These are phyloP conservation scores for Cerceris ruficornis DNA, from an alignment of 2,888 invertebrate genomes.

Conservation along the genomic window DNA sequence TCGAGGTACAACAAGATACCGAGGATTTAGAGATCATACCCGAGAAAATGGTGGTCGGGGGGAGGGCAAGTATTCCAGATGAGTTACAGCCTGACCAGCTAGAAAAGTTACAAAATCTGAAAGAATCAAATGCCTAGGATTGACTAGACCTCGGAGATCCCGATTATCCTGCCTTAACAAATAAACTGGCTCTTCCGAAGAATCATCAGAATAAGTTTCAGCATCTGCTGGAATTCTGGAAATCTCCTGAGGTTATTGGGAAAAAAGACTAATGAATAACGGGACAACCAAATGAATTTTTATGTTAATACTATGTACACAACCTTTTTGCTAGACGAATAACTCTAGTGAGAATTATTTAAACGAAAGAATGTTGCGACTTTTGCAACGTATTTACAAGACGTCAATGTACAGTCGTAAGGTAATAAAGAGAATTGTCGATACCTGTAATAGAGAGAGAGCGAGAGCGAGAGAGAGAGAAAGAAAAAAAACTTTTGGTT, in stretches of 20 bases:
- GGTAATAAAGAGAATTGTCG: slow-evolving; percentile 76
- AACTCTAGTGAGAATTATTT: slow-evolving; percentile 65
- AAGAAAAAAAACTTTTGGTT: slow-evolving; percentile 56
- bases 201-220: slow-evolving; percentile 79
- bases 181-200: slow-evolving; percentile 78
- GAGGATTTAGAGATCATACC: slow-evolving; percentile 73
- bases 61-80: slow-evolving; percentile 92
- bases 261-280: slow-evolving; percentile 71
- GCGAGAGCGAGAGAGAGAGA: no score
- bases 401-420: slow-evolving; percentile 77
- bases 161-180: slow-evolving; percentile 74
- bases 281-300: slow-evolving; percentile 58
- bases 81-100: slow-evolving; percentile 94
- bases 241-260: slow-evolving; percentile 76
- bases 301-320: slow-evolving; percentile 71
- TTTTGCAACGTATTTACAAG: slow-evolving; percentile 76
- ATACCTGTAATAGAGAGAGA: slow-evolving; percentile 71
- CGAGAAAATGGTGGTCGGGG: slow-evolving; percentile 86
- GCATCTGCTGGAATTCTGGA: slow-evolving; percentile 79
- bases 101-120: slow-evolving; percentile 92
- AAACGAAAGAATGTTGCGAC: slow-evolving; percentile 70
- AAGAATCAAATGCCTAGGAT: slow-evolving; percentile 94
- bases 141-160: slow-evolving; percentile 78
- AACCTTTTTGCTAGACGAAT: slow-evolving; percentile 74
- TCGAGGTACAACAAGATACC: slow-evolving; percentile 61